These are phyloP conservation scores for Dolichoris vasculosae DNA, from an alignment of 1,140 invertebrate species.

Conservation along the genomic window DNA sequence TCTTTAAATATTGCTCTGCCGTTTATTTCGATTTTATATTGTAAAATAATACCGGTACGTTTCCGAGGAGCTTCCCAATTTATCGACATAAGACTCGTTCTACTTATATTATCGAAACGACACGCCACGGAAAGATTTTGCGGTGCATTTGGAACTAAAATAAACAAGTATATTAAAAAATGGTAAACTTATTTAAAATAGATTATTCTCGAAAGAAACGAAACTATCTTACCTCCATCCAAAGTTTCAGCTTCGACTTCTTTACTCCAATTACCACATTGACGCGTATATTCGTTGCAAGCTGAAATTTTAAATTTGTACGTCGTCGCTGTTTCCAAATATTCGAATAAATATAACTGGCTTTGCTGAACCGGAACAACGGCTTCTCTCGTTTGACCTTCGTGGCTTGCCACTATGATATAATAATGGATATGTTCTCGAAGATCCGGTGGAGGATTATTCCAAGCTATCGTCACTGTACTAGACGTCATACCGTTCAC, in stretches of 20 bases:
- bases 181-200: constrained; percentile 9
- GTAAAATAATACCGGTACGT: constrained; percentile 84
- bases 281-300: constrained; percentile 84
- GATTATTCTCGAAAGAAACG: background rate
- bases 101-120: constrained; percentile 79
- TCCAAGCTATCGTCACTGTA: constrained; percentile 87
- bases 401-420: constrained; percentile 80
- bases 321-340: constrained; percentile 83
- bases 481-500: constrained; percentile 85
- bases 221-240: constrained; percentile 77
- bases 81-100: constrained; percentile 79
- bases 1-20: constrained; percentile 78
- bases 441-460: constrained; percentile 78
- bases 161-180: background rate
- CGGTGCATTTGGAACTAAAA: constrained; percentile 76
- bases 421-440: constrained; percentile 85
- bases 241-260: constrained; percentile 85
- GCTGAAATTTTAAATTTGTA: constrained; percentile 86
- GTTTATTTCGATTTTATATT: constrained; percentile 79
- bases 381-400: constrained; percentile 76
- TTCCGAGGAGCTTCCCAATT: constrained; percentile 82
- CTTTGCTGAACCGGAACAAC: constrained; percentile 78
- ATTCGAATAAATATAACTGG: constrained; percentile 84
- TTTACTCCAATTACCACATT: constrained; percentile 84
- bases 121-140: constrained; percentile 80